phyloP scores from a whole-genome alignment of 1,140 invertebrate species.

The Lordiphosa stackelbergi region DNA sequence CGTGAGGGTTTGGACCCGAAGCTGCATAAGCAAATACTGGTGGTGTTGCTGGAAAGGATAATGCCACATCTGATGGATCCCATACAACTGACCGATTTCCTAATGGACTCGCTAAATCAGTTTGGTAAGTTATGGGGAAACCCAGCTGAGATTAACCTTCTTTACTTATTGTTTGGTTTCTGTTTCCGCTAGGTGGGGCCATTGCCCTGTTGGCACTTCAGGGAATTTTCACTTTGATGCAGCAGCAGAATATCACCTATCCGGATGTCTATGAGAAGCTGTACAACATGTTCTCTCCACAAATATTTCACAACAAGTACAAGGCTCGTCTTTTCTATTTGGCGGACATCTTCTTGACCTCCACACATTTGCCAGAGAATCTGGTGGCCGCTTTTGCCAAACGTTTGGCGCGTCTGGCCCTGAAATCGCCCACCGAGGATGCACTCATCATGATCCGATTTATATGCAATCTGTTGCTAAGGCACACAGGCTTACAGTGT shows the following conservation, averaged over 20 bases:
- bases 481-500: constrained; percentile 90
- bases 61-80: constrained; percentile 90
- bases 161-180: constrained; percentile 5
- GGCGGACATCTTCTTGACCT: constrained; percentile 93
- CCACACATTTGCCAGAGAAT: constrained; percentile 93
- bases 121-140: constrained; percentile 78
- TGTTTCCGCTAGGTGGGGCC: constrained; percentile 83
- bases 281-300: constrained; percentile 93
- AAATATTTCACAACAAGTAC: constrained; percentile 94
- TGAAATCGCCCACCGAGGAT: constrained; percentile 89
- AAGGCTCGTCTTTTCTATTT: constrained; percentile 91
- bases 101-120: constrained; percentile 92
- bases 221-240: constrained; percentile 93
- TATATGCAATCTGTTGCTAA: constrained; percentile 90
- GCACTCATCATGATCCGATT: constrained; percentile 89
- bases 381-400: constrained; percentile 96
- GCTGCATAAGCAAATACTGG: constrained; percentile 87
- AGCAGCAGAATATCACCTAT: constrained; percentile 95
- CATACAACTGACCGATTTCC: constrained; percentile 91
- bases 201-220: constrained; percentile 94
- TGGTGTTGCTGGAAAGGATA: constrained; percentile 89
- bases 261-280: constrained; percentile 96
- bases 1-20: constrained; percentile 79
- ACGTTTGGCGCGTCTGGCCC: constrained; percentile 87
- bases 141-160: constrained; percentile 49